Evolutionary conservation across 2,888 invertebrate species (phyloP), one percentile per base, ranked within the genome.

Genomic region (Alcis repandata): DNA sequence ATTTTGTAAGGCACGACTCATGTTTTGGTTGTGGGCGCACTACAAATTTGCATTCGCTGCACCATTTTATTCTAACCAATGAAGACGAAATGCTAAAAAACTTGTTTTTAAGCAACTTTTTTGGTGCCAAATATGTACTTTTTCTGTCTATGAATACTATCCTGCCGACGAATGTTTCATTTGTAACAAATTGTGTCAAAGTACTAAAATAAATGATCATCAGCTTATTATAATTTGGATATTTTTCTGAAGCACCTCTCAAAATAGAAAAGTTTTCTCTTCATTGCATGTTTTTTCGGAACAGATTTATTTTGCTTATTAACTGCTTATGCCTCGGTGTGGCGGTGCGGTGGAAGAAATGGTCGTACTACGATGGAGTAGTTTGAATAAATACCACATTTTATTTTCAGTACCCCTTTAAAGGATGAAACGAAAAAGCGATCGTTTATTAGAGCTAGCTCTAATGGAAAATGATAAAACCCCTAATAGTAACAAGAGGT

Each of bases 401-500:
- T 27, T 41, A n/a, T 15, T 43, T 54, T 54, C 43, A 54, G 41
- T 54, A 43, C 54, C 17, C 32, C 22, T 43, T n/a, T n/a, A n/a
- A n/a, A 43, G 0, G 2, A 54, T 54, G 54, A 54, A 43, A 54
- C 53, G 53, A 20, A 40, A 62, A 66, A 66, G 33, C 27, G 46
- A 62, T 53, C 15, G 46, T 17, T 41, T 65, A 58, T 43, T 66
- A 62, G 53, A 58, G 52, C 41, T 66, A 58, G 66, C 61, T 58
- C 58, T 58, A 59, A 58, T 48, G 40, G 66, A 62, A 46, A 56
- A 58, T 38, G 52, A 61, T 58, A 38, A 38, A 9, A 54, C 10
- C 38, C 40, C 13, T 40, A 9, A 53, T 53, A 27, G 13, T 38
- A 52, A 36, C 36, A 49, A 49, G 1, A 46, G 46, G 46, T 46